Base-by-base conservation (phyloP, 1,140 invertebrate species). In the Lepidurus apus region DNA sequence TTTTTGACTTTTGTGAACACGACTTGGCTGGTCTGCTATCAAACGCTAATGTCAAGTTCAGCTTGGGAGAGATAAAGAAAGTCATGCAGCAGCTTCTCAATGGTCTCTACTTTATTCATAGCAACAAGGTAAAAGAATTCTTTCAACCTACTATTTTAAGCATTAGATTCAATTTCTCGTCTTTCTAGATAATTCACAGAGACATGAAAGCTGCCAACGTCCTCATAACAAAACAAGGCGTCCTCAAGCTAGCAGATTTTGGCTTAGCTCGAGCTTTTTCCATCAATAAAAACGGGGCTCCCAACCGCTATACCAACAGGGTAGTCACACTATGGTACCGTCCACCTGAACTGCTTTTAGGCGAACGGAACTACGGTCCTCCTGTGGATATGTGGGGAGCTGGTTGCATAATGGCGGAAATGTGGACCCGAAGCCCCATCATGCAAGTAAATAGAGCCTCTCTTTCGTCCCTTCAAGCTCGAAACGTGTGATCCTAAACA, bases 151-250 rank as follows among this genome's bases (percentile, higher is more conserved):
- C 42, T 17, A 11, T 10, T 42, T 74, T 74, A 9, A 13, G 74
- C 21, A 13, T 34, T 42, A 42, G 44, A 43, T 74, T 74, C 43
- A 78, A 74, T 74, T 24, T 74, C 77, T 76, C 79, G 82, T 76
- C 42, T 84, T 82, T 42, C 11, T 79, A 91, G 90, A 95, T 95
- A 80, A 85, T 97, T 0, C 95, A 97, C 84, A 89, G 97, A 83
- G 97, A 99, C 84, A 98, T 99, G 96, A 99, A 99, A 87, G 96
- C 98, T 73, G 97, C 98, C 0, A 99, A 99, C 89, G 96, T 99
- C 75, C 87, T 99, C 3, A 97, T 99, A 75, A 98, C 96, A 2
- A 98, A 98, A 86, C 93, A 93, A 87, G 98, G 98, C n/a, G 90
- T 95, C 34, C 84, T 97, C 26, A 97, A 97, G 85, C 84, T 97